phyloP scores from a whole-genome alignment of 1,140 invertebrate genomes.

The Drosophila ananassae region DNA sequence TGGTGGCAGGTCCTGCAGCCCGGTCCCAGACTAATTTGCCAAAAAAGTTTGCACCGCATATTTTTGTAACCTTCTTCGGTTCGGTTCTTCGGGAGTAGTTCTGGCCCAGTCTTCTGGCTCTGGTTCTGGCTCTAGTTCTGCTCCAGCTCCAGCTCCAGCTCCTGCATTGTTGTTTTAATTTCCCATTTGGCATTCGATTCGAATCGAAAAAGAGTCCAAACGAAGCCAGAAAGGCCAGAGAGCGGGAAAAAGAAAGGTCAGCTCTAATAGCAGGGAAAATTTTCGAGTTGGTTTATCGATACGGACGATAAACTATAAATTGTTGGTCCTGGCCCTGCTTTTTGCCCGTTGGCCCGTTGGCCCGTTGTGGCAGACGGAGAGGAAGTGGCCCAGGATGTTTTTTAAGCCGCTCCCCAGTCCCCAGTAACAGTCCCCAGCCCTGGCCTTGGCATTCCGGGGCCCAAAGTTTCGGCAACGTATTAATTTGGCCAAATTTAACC shows the following conservation, averaged over 20 bases:
- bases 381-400: conserved; percentile 31
- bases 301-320: conserved; percentile 83
- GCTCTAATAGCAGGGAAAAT: conserved; percentile 63
- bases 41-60: conserved; percentile 81
- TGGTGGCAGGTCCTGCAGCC: conserved; percentile 8
- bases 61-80: conserved; percentile 75
- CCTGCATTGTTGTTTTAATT: conserved; percentile 69
- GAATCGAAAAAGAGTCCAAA: background rate
- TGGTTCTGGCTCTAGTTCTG: conserved; percentile 18
- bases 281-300: conserved; percentile 83
- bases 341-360: conserved; percentile 1
- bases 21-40: conserved; percentile 78
- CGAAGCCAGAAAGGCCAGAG: too few relatives aligned
- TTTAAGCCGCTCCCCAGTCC: conserved; percentile 26
- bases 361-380: conserved; percentile 58
- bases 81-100: conserved; percentile 16
- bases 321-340: conserved; percentile 37
- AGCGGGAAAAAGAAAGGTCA: conserved; percentile 47
- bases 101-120: background rate
- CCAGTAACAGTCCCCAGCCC: background rate
- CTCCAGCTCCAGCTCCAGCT: too few relatives aligned
- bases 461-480: conserved; percentile 82
- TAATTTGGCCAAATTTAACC: conserved; percentile 84
- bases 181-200: conserved; percentile 76
- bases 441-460: conserved; percentile 13